These are phyloP conservation scores for Remorina albescens DNA, from an alignment of 2,797 vertebrate species.

Conservation along the genomic window DNA sequence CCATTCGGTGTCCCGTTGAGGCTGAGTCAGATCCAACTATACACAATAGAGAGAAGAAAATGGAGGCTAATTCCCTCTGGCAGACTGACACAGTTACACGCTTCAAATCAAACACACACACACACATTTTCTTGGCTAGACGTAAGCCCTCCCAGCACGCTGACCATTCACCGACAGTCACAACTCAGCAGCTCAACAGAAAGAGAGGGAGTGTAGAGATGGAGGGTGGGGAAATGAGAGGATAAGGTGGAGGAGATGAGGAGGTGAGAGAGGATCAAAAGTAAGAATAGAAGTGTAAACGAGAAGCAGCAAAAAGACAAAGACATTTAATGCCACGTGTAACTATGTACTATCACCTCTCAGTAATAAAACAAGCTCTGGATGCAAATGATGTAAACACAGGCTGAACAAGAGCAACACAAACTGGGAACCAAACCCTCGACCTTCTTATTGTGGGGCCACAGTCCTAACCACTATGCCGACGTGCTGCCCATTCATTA, in stretches of 20 bases:
- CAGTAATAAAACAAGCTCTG: background rate
- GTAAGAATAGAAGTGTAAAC: constrained; percentile 2
- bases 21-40: constrained; percentile 43
- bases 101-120: constrained; percentile 37
- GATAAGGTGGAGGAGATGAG: constrained; percentile 30
- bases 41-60: constrained; percentile 44
- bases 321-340: background rate
- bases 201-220: constrained; percentile 1
- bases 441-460: too few relatives aligned
- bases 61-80: constrained; percentile 64
- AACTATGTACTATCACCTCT: background rate
- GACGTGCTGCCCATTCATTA: too few relatives aligned
- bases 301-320: background rate
- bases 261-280: constrained; percentile 17
- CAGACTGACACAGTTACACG: constrained; percentile 37
- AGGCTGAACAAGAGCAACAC: background rate
- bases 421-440: too few relatives aligned
- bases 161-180: constrained; percentile 51
- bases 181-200: constrained; percentile 47
- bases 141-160: constrained; percentile 41
- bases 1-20: constrained; percentile 5
- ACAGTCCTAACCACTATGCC: too few relatives aligned
- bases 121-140: constrained; percentile 41
- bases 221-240: constrained; percentile 37
- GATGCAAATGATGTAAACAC: background rate